Evolutionary conservation across 2,888 invertebrate genomes (phyloP), one percentile per base, ranked within the genome.

Genomic region (Pimpla rufipes): DNA sequence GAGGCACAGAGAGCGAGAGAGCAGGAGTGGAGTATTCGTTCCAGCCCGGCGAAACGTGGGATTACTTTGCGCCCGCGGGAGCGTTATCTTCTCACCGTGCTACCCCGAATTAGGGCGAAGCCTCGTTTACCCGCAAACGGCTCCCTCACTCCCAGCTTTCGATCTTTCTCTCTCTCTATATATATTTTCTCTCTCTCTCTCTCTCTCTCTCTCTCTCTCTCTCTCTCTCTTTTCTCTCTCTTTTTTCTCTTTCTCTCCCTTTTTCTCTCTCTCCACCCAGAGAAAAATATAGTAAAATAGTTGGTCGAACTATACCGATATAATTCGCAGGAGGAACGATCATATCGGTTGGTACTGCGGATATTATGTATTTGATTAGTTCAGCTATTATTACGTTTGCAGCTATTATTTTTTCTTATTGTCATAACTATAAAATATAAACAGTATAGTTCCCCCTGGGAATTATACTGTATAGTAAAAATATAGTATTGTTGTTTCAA

Each of bases 41-140:
- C 77, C 77, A 55, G 81, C 52, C 66, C 77, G 67, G 55, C 78
- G 74, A 75, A 78, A 75, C 74, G 78, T 70, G 70, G 82, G 78
- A 82, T 82, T 82, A 82, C 82, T 79, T 75, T 74, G 64, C 74
- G 82, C 82, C 82, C 78, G 70, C 74, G 78, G 78, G 82, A 79
- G 82, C 78, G 82, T 82, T 82, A 82, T 82, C 82, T 78, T 68
- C 68, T 18, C 64, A n/a, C 55, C 47, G 67, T 68, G 62, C 81
- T 78, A 68, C 68, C 70, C 55, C 64, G 75, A 83, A 79, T 83
- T 83, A 83, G 82, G 82, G 78, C 79, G 75, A 70, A 83, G 82
- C 79, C 79, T 79, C 82, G 70, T 83, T 83, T 79, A 68, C 78
- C 68, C 82, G 29, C 74, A 75, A 70, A 75, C 78, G 52, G 67